Percentiles rank a stretch among this genome's conserved stretches.
phyloP scores from a whole-genome alignment of 2,888 invertebrate genomes.

The Drosophila quinaria region DNA sequence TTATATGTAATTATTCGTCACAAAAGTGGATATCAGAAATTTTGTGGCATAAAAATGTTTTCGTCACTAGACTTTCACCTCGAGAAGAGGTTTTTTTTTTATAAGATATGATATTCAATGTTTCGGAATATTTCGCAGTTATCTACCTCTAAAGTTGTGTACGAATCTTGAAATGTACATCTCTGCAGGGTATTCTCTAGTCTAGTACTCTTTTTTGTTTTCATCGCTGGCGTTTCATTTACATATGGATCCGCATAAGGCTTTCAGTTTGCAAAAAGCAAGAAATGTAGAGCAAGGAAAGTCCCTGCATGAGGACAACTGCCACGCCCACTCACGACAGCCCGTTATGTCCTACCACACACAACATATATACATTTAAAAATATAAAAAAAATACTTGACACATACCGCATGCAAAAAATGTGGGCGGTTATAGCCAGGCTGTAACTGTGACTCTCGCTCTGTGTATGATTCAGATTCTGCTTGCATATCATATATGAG shows the following conservation, averaged over 20 bases:
- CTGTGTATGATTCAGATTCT: constrained; percentile 24
- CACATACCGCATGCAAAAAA: constrained; percentile 63
- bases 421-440: constrained; percentile 54
- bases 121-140: no score
- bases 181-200: not conserved
- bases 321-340: constrained; percentile 26
- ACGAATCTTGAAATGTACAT: not conserved
- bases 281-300: constrained; percentile 62
- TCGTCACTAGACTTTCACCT: no score
- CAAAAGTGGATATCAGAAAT: no score
- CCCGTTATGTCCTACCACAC: constrained; percentile 18
- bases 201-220: constrained; percentile 3
- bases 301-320: constrained; percentile 20
- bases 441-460: constrained; percentile 12
- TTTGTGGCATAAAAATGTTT: no score
- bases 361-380: constrained; percentile 61
- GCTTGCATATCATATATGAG: constrained; percentile 60
- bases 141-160: not conserved
- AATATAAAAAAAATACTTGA: constrained; percentile 57
- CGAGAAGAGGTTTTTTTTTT: no score
- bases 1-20: no score
- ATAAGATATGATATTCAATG: no score
- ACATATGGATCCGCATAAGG: constrained; percentile 69
- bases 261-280: constrained; percentile 42
- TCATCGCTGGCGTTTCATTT: constrained; percentile 57